These are phyloP conservation scores for Baccha elongata DNA, from an alignment of 2,888 invertebrate genomes.

Conservation along the genomic window DNA sequence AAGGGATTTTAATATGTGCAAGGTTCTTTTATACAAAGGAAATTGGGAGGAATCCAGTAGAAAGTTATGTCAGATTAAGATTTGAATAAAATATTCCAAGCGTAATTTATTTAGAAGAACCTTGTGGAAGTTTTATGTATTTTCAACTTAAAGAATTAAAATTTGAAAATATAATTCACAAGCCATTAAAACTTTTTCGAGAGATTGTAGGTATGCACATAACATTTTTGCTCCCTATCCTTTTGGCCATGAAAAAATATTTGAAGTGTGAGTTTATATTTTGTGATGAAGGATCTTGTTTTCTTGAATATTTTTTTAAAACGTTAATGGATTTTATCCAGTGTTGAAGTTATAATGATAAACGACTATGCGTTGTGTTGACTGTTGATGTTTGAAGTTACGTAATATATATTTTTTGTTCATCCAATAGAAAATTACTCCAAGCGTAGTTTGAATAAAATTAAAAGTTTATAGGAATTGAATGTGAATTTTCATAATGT, in stretches of 20 bases:
- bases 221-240: not conserved
- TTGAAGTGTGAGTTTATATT: not conserved
- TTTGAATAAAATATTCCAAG: conserved; percentile 59
- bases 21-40: not conserved
- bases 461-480: too few species aligned
- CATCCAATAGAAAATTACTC: too few species aligned
- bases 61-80: conserved; percentile 43
- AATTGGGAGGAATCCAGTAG: not conserved
- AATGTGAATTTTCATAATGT: too few species aligned
- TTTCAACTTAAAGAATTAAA: conserved; percentile 18
- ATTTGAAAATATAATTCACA: conserved; percentile 2
- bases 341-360: too few species aligned
- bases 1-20: conserved; percentile 28
- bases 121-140: conserved; percentile 27
- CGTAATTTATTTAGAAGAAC: conserved; percentile 36
- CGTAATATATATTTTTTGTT: too few species aligned
- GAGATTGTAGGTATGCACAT: not conserved
- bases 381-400: too few species aligned
- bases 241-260: not conserved
- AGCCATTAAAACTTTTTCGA: conserved; percentile 5
- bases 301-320: not conserved
- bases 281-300: not conserved
- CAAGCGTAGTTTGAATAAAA: too few species aligned
- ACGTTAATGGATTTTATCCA: too few species aligned
- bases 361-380: too few species aligned